phyloP scores from a whole-genome alignment of 2,888 invertebrate genomes.

The Endomychus coccineus region DNA sequence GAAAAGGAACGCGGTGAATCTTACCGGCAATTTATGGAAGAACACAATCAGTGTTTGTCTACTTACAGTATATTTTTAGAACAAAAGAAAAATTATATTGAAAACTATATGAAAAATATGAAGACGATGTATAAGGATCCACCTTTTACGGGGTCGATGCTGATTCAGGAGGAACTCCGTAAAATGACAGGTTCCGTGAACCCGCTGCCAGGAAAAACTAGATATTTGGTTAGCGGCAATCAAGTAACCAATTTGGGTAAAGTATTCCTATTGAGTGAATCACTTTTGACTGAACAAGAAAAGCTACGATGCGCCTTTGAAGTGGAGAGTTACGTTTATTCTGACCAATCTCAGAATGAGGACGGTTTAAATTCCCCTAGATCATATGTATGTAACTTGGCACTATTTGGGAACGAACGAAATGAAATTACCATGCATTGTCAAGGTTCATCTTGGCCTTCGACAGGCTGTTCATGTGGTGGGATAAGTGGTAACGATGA shows the following conservation, averaged over 20 bases:
- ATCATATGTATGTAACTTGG: background rate
- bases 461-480: too few species aligned
- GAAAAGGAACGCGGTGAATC: too few species aligned
- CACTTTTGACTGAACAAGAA: conserved; percentile 2
- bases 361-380: too few species aligned
- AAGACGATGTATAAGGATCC: conserved; percentile 9
- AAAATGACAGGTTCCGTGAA: conserved; percentile 8
- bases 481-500: too few species aligned
- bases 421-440: too few species aligned
- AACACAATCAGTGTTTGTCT: conserved; percentile 12
- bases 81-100: conserved; percentile 17
- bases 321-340: conserved; percentile 9
- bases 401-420: conserved; percentile 14
- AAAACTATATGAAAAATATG: conserved; percentile 15
- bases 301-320: conserved; percentile 5
- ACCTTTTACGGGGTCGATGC: conserved; percentile 9
- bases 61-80: conserved; percentile 20
- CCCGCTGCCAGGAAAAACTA: conserved; percentile 8
- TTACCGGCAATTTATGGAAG: conserved; percentile 8
- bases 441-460: too few species aligned
- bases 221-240: conserved; percentile 8
- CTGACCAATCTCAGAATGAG: too few species aligned
- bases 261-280: conserved; percentile 7
- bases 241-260: conserved; percentile 8
- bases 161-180: conserved; percentile 5